Conservation (phyloP, 2,113 vertebrate genomes). For the Brachypteracias leptosomus region DNA sequence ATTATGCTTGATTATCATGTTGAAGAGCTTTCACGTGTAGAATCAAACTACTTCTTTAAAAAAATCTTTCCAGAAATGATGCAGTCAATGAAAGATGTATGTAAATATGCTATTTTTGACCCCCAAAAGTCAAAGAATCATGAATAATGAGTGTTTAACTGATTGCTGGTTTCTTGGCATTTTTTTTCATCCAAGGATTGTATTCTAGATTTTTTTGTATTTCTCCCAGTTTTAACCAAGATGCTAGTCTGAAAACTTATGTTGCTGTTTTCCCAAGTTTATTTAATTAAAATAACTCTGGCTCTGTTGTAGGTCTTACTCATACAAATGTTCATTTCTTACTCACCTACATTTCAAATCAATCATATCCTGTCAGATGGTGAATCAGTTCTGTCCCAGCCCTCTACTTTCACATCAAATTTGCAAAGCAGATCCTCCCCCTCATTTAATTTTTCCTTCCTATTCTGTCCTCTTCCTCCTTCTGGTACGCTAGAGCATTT, state of each 20-base stretch:
- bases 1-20: not conserved
- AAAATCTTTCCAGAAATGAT: not conserved
- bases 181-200: not conserved
- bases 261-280: not conserved
- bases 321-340: not conserved
- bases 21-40: not conserved
- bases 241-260: not conserved
- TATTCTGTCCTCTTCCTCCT: not conserved
- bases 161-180: rapidly evolving
- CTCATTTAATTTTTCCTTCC: constrained; percentile 8
- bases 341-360: constrained; percentile 1
- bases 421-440: not conserved
- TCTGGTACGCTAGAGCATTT: not conserved
- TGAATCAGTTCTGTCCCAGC: not conserved
- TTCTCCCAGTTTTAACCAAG: rapidly evolving
- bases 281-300: not conserved
- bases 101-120: not conserved
- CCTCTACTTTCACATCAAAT: not conserved
- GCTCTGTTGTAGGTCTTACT: not conserved
- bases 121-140: not conserved
- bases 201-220: not conserved
- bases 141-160: not conserved
- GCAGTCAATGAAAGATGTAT: not conserved
- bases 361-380: not conserved
- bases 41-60: not conserved